Base-by-base conservation (phyloP, 2,888 invertebrate species). In the Parnassius mnemosyne region DNA sequence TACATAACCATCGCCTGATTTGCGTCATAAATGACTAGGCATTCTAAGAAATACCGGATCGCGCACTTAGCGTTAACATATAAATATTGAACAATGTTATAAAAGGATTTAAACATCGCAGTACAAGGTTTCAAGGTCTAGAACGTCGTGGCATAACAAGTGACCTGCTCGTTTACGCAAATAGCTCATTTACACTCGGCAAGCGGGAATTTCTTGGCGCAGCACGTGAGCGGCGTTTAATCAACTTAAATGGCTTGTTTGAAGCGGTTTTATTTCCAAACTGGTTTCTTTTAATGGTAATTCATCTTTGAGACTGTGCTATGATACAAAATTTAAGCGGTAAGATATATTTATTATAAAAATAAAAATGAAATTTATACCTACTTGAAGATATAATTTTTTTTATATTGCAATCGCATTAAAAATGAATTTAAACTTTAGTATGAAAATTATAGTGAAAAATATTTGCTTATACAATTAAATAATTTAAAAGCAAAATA, bases 151-250 rank as follows among this genome's bases (percentile, higher is more conserved):
- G 43, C 25, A 54, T 62, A 50, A 62, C 57, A 61, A 61, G 16
- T 61, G 57, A 57, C 16, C 52, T 42, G 56, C n/a, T 57, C 57
- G 43, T 53, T 62, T 53, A 50, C 57, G 57, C 62, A 53, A 62
- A 57, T 54, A 9, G n/a, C 47, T 16, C 13, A 53, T 58, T 62
- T 50, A 57, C 43, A 58, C 52, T 53, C 41, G 47, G 47, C 13
- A 49, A 13, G 49, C 49, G 43, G 47, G 57, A 61, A 47, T 53
- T 57, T 61, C 47, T 61, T 57, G 49, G 47, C 57, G 57, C n/a
- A 13, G 34, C 50, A 60, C 54, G 43, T 50, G 51, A 50, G n/a
- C 16, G 9, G 49, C 16, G 13, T 34, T 44, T 54, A 60, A 50
- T 53, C 54, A 34, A 46, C 41, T 56, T 56, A 56, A 34, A 42